Conservation (phyloP, 2,113 vertebrate species). For the Leucoraja erinaceus region DNA sequence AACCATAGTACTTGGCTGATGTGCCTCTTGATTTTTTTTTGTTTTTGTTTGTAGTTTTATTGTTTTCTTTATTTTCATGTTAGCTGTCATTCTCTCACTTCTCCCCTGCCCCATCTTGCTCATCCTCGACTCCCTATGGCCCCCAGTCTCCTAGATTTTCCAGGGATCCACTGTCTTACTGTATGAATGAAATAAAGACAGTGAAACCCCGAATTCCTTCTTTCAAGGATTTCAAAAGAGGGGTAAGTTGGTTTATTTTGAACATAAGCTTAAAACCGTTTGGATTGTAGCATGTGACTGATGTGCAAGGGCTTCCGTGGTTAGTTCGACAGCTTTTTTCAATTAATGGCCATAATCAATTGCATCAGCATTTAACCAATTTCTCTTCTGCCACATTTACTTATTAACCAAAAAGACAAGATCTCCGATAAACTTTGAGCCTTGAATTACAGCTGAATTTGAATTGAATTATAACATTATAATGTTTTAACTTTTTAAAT, state of each 20-base stretch:
- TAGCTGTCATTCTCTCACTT: slow-evolving; percentile 71
- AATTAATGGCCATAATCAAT: background rate
- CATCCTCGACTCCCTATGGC: slow-evolving; percentile 66
- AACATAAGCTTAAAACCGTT: background rate
- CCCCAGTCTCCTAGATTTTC: slow-evolving; percentile 74
- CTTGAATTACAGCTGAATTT: background rate
- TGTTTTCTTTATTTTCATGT: slow-evolving; percentile 6
- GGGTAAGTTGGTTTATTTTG: slow-evolving; percentile 72
- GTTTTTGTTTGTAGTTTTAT: background rate
- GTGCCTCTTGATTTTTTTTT: background rate
- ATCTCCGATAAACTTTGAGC: background rate
- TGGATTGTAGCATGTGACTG: slow-evolving; percentile 24
- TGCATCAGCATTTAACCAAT: background rate
- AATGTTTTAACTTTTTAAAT: no score
- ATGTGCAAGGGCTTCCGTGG: slow-evolving; percentile 27
- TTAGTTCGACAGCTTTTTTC: slow-evolving; percentile 1
- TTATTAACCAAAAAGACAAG: no score
- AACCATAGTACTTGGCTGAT: background rate
- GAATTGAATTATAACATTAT: no score
- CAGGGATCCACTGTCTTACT: slow-evolving; percentile 84
- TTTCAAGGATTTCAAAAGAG: slow-evolving; percentile 83
- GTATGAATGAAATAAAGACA: slow-evolving; percentile 88
- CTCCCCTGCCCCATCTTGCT: slow-evolving; percentile 66
- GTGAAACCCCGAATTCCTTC: slow-evolving; percentile 85
- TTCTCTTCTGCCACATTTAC: background rate